Percentiles rank a stretch among this genome's conserved stretches.
phyloP scores from a whole-genome alignment of 2,113 vertebrate genomes.

The Saccopteryx leptura region DNA sequence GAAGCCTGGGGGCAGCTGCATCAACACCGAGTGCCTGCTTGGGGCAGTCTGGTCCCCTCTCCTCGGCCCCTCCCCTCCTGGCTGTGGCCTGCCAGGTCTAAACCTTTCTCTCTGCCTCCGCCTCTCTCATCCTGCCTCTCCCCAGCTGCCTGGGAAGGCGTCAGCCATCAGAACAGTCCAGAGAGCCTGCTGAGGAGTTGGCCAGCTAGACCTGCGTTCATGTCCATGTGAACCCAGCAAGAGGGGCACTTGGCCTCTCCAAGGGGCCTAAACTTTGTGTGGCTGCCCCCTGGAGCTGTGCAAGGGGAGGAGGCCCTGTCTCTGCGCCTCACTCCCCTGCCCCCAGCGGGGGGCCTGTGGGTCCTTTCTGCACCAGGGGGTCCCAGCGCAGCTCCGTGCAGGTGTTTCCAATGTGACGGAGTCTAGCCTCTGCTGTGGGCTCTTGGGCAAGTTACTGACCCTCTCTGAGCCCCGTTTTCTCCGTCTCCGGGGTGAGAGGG shows the following conservation, averaged over 20 bases:
- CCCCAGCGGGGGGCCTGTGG: background rate
- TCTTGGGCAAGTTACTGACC: too few species aligned
- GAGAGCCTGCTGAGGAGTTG: background rate
- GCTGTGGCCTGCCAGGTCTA: background rate
- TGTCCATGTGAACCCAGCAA: background rate
- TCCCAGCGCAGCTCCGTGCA: background rate
- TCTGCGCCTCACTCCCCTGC: background rate
- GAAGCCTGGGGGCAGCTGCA: background rate
- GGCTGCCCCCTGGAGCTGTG: background rate
- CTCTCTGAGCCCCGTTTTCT: background rate
- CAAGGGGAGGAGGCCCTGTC: fast-evolving
- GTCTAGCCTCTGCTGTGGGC: background rate
- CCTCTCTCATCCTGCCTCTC: background rate
- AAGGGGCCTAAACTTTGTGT: fast-evolving
- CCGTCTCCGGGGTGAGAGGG: background rate
- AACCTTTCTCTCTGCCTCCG: background rate
- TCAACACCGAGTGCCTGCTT: background rate
- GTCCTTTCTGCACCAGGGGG: fast-evolving
- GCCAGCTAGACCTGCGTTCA: background rate
- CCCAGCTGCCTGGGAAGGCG: background rate
- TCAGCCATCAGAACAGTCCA: background rate
- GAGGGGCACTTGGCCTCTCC: background rate
- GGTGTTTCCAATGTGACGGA: background rate
- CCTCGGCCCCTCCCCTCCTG: background rate
- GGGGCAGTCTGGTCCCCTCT: background rate